Evolutionary conservation across 2,888 invertebrate genomes (phyloP), one percentile per base, ranked within the genome.

Genomic region (Mactromeris polynyma): DNA sequence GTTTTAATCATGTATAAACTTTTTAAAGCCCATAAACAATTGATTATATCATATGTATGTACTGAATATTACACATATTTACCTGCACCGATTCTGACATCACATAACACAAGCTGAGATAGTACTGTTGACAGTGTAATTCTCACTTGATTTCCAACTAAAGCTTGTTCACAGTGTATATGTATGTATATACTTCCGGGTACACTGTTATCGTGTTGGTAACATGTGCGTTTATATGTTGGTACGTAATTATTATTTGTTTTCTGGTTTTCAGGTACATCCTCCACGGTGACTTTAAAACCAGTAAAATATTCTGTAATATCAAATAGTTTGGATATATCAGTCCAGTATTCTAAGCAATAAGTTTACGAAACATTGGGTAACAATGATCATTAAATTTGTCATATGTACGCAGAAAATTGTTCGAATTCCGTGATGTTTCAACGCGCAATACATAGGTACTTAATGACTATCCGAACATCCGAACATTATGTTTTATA

Each of bases 221-320:
- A 84, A 38, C 84, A 84, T 46, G 46, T n/a, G n/a, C 54, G 84
- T 33, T 11, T 11, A 33, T 51, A 0, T 9, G 78, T 1, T 33
- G 84, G 84, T 21, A 46, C 33, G 54, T 78, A 78, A 0, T 21
- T 11, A 1, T 31, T 31, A 31, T 80, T 0, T 6, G 6, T 80
- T 14, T 1, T 40, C 33, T 84, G 31, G n/a, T 33, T 36, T 19
- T 31, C 54, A 31, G 84, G 84, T 21, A 54, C 31, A n/a, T 84
- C 33, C 36, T 84, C 84, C 17, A 84, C 38, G 19, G 46, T 77
- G 33, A 84, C 78, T 38, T 84, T 54, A 77, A 51, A 84, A 19
- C 77, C 21, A 11, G 6, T 33, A 38, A 78, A 84, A 19, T 84
- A 46, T 21, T 38, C 84, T 84, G n/a, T 9, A 84, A 78, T 36